Evolutionary conservation across 2,113 vertebrate genomes (phyloP).

Genomic region (Upupa epops): DNA sequence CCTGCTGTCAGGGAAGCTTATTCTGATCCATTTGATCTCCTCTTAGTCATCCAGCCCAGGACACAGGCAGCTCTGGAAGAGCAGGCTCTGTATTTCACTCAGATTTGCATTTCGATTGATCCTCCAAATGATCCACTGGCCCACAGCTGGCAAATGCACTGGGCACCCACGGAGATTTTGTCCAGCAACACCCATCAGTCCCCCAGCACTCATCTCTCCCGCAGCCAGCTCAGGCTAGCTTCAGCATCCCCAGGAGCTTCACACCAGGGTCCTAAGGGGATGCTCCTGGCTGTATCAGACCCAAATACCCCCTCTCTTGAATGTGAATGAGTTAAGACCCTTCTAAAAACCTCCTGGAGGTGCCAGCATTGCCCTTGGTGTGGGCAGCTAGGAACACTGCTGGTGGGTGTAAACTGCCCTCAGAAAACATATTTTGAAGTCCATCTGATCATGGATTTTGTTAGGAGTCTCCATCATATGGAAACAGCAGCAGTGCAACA

Average conservation of each 20-base stretch:
- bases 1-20: not conserved
- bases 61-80: accelerated
- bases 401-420: not conserved
- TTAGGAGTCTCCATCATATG: not conserved
- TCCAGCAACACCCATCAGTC: not conserved
- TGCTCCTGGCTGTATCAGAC: not conserved
- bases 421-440: not conserved
- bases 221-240: not conserved
- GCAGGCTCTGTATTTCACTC: not conserved
- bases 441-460: not conserved
- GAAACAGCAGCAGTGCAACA: not conserved
- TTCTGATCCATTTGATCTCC: not conserved
- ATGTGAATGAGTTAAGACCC: not conserved
- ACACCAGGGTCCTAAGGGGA: not conserved
- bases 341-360: not conserved
- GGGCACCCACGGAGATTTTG: not conserved
- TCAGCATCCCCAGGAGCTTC: not conserved
- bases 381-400: not conserved
- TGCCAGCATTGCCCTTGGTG: accelerated
- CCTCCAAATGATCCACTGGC: not conserved
- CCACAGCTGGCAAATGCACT: not conserved
- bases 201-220: not conserved
- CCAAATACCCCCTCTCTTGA: not conserved
- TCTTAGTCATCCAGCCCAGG: not conserved
- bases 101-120: not conserved